Conservation (phyloP, 2,797 vertebrate genomes). For the Alosa sapidissima region DNA sequence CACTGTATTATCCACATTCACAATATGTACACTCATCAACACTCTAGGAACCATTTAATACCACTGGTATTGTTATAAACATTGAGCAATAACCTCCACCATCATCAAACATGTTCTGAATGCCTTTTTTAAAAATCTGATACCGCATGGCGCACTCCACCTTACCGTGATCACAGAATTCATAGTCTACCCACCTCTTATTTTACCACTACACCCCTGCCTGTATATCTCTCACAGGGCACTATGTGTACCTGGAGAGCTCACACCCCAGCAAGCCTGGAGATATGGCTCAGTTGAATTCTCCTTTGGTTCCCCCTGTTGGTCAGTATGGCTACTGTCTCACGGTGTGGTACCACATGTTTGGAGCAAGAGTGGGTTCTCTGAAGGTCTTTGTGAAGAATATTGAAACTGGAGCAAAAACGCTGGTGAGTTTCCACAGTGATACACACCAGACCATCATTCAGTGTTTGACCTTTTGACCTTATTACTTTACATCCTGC, state of each 20-base stretch:
- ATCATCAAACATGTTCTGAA: too few relatives aligned
- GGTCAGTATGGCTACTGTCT: constrained; percentile 71
- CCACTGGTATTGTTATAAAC: too few relatives aligned
- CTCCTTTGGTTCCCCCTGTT: constrained; percentile 67
- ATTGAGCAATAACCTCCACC: too few relatives aligned
- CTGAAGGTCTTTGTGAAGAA: constrained; percentile 66
- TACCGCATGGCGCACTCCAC: too few relatives aligned
- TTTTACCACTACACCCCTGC: too few relatives aligned
- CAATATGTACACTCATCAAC: too few relatives aligned
- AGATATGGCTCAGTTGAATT: constrained; percentile 67
- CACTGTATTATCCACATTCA: too few relatives aligned
- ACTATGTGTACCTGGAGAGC: constrained; percentile 71
- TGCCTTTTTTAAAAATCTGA: too few relatives aligned
- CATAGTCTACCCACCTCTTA: too few relatives aligned
- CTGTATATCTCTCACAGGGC: constrained; percentile 58
- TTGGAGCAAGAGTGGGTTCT: constrained; percentile 71
- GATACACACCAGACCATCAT: background rate
- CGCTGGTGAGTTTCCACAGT: constrained; percentile 58
- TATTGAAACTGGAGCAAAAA: constrained; percentile 52
- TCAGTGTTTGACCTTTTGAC: background rate
- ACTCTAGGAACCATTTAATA: too few relatives aligned
- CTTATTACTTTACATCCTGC: background rate
- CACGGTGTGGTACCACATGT: constrained; percentile 78
- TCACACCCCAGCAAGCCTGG: constrained; percentile 58
- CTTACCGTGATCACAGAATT: too few relatives aligned